Percentiles rank a stretch among this genome's conserved stretches.
These are phyloP conservation scores for Lepidocolaptes lacrymiger DNA, from an alignment of 2,797 vertebrate genomes.

Conservation along the genomic window DNA sequence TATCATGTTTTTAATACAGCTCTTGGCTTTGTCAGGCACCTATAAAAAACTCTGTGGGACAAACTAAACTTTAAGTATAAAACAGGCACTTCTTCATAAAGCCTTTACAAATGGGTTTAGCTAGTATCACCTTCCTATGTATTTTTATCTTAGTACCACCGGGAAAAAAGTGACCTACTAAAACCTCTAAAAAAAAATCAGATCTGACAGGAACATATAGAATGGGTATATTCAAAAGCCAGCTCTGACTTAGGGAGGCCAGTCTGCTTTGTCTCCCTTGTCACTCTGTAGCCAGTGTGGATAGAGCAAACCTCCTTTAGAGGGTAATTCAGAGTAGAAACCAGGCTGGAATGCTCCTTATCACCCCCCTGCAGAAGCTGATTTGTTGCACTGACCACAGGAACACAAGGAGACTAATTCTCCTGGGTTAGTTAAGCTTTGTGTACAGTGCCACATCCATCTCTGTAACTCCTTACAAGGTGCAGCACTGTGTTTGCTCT, in stretches of 20 bases:
- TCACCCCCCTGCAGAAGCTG: background rate
- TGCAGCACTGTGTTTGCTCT: background rate
- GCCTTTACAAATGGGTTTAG: background rate
- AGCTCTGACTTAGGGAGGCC: background rate
- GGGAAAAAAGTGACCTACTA: constrained; percentile 22
- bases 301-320: background rate
- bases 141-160: constrained; percentile 21
- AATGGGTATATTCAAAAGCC: background rate
- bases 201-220: background rate
- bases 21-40: background rate
- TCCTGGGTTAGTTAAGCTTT: background rate
- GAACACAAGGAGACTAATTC: background rate
- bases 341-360: background rate
- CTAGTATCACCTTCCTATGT: background rate
- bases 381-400: background rate
- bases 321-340: background rate
- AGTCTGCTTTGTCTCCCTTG: background rate
- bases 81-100: background rate
- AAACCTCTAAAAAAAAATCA: constrained; percentile 1
- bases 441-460: background rate
- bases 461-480: background rate
- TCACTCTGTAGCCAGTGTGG: background rate
- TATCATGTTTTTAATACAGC: background rate
- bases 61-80: background rate
- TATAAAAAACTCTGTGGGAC: background rate